Base-by-base conservation (phyloP, 2,797 vertebrate species). In the Eospalax fontanierii region DNA sequence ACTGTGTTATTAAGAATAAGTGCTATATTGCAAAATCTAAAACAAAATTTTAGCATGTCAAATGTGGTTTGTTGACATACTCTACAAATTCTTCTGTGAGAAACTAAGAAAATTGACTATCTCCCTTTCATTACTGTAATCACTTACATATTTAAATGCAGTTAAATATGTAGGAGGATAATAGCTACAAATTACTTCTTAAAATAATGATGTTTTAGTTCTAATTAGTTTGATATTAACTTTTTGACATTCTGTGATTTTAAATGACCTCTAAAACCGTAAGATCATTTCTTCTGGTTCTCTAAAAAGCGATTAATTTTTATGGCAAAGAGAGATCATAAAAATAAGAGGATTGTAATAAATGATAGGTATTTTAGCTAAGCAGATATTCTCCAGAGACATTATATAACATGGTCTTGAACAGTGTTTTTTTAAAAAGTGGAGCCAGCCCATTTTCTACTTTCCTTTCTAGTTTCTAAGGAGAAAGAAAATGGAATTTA, bases 401-500 rank as follows among this genome's bases (percentile, higher is more conserved):
- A 19, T 88, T 57, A 33, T 70, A 4, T 91, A 82, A 76, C 16
- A 57, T 61, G 57, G 87, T 95, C 46, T 90, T 54, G 50, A 22
- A 65, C 95, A 89, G 94, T 89, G 63, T 16, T 87, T 89, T 70
- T 79, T 59, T 71, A 19, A 54, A 86, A 95, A 87, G 79, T 74
- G 24, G 12, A 96, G 21, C 74, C 38, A 50, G 28, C 80, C 54
- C 43, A 68, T 93, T 95, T 95, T 96, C 90, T 89, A 10, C 84
- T 96, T 96, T 94, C 18, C 80, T 95, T 96, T 86, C 68, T 93
- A 83, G 68, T 94, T 96, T 96, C 68, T 94, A 83, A 95, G 95
- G 87, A 82, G 38, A n/a, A 87, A 93, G 65, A 96, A 96, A 96
- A 94, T 94, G 66, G 89, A 85, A 83, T 95, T 61, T 85, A 81